Conservation (phyloP, 2,888 invertebrate genomes). For the Lasioglossum oenotherae region DNA sequence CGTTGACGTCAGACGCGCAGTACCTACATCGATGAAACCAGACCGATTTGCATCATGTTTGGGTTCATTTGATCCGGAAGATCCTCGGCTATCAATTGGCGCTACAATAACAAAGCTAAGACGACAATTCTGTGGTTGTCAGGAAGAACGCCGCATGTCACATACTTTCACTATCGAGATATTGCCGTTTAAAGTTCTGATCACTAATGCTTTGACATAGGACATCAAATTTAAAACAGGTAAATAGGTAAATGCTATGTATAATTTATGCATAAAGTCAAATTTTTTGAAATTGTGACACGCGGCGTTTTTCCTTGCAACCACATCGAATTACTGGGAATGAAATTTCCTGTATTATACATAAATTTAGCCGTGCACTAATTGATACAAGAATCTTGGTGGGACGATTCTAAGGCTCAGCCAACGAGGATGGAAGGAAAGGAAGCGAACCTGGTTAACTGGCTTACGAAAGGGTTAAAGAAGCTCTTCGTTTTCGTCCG, state of each 20-base stretch:
- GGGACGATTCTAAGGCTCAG: not conserved
- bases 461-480: slow-evolving; percentile 69
- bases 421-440: not conserved
- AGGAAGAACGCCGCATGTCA: no score
- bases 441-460: not conserved
- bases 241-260: no score
- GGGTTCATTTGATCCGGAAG: not conserved
- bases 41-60: not conserved
- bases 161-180: no score
- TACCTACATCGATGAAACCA: not conserved
- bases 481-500: slow-evolving; percentile 83
- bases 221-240: no score
- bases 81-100: not conserved
- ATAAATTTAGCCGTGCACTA: not conserved
- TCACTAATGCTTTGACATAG: no score
- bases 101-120: not conserved
- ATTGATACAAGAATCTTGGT: not conserved
- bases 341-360: not conserved
- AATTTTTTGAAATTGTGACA: no score
- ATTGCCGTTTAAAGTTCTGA: no score
- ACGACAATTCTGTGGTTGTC: not conserved
- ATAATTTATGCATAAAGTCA: no score
- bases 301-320: no score
- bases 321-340: not conserved
- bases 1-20: not conserved